A percentile compares a stretch with the other conserved stretches of the same genome.
phyloP scores from a whole-genome alignment of 2,888 invertebrate species.

The Nymphalis urticae region DNA sequence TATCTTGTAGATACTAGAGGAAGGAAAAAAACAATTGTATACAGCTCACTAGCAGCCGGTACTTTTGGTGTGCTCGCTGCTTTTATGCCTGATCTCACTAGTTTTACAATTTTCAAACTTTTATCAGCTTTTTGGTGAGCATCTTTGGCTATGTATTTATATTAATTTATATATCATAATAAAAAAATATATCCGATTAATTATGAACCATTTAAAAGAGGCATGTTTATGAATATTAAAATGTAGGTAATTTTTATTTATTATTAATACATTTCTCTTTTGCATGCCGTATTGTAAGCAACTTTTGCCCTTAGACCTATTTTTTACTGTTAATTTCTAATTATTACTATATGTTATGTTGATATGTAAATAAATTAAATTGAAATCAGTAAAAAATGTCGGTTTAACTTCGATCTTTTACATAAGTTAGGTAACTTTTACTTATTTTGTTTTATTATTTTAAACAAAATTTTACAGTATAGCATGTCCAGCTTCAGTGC shows the following conservation, averaged over 20 bases:
- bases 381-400: too few relatives aligned
- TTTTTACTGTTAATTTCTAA: too few relatives aligned
- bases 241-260: too few relatives aligned
- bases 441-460: neutral
- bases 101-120: slow-evolving; percentile 83
- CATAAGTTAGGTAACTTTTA: too few relatives aligned
- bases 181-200: too few relatives aligned
- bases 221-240: neutral
- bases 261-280: too few relatives aligned
- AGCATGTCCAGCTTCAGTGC: slow-evolving; percentile 70
- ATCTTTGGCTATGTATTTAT: neutral
- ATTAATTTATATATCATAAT: too few relatives aligned
- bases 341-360: too few relatives aligned
- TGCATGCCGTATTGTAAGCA: too few relatives aligned
- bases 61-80: slow-evolving; percentile 78
- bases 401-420: too few relatives aligned
- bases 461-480: slow-evolving; percentile 52
- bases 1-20: slow-evolving; percentile 88
- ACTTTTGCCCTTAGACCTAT: too few relatives aligned
- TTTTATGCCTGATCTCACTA: slow-evolving; percentile 83
- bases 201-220: neutral
- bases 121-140: slow-evolving; percentile 75
- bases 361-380: too few relatives aligned
- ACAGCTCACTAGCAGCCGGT: slow-evolving; percentile 62
- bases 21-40: slow-evolving; percentile 80